Evolutionary conservation across 2,888 invertebrate genomes (phyloP), one percentile per base, ranked within the genome.

Genomic region (Heliconius cydno): DNA sequence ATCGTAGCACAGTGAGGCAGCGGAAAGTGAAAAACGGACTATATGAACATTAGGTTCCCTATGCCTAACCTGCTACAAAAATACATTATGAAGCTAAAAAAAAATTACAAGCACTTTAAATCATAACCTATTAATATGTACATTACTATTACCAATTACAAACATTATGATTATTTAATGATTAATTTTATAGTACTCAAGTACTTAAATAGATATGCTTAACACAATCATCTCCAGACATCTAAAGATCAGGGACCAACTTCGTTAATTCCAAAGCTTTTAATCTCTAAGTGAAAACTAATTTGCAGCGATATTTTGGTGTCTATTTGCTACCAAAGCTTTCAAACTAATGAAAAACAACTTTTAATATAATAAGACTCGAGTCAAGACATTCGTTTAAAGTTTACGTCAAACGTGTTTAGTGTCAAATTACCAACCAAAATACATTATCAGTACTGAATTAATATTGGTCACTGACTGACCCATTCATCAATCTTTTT

Each of bases 381-480:
- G 52, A 68, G 41, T 25, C 80, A 80, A 78, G 77, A 66, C 79
- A 85, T 83, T 82, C 81, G 83, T 83, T 84, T 82, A 80, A 82
- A 80, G 74, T 84, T 82, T 83, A 82, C 84, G 84, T 90, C 86
- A 86, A 85, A 87, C 85, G 71, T 90, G 90, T 90, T 94, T 94
- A 94, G 89, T 91, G 94, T 95, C 94, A 94, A 91, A 94, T 94
- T 94, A 94, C 87, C 87, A 87, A 84, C 88, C 88, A 90, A 92
- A 92, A 92, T 89, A 92, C 90, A 90, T 91, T 92, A 93, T 92
- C 92, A 89, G 86, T 85, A 87, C 88, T 28, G 65, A 92, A 94
- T 93, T 93, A 92, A 92, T 93, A 94, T 91, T 90, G 88, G 57
- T 52, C 22, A 57, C 87, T 80, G 88, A 57, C 87, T 80, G 88